Evolutionary conservation across 1,140 invertebrate genomes (phyloP).

Genomic region (Diorhabda elongata): DNA sequence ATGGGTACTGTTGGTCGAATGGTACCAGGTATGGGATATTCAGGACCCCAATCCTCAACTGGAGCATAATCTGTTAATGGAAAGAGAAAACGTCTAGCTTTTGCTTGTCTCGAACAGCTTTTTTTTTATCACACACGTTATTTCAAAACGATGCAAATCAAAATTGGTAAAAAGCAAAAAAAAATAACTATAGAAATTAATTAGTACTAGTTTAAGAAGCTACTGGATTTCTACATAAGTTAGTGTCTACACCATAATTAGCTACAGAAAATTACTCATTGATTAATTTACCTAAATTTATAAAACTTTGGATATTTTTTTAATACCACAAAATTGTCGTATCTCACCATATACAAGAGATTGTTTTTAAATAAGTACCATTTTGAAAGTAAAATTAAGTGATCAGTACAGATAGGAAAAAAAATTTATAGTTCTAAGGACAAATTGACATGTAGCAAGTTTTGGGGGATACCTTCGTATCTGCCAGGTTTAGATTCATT

Average conservation of each 20-base stretch:
- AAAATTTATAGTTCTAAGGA: too few species aligned
- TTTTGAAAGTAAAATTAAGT: too few species aligned
- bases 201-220: not conserved
- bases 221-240: too few species aligned
- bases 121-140: conserved; percentile 19
- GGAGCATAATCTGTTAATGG: conserved; percentile 45
- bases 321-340: not conserved
- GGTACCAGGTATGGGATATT: conserved; percentile 56
- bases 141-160: conserved; percentile 19
- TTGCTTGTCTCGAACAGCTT: conserved; percentile 9
- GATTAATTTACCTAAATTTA: not conserved
- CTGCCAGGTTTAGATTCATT: too few species aligned
- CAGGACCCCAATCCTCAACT: conserved; percentile 62
- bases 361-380: too few species aligned
- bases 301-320: not conserved
- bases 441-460: too few species aligned
- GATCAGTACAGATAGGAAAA: too few species aligned
- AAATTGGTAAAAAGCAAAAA: conserved; percentile 17
- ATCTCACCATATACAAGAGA: too few species aligned
- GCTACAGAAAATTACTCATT: too few species aligned
- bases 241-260: too few species aligned
- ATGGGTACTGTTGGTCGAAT: conserved; percentile 62
- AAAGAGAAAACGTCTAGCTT: conserved; percentile 32
- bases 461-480: too few species aligned
- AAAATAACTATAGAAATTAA: conserved; percentile 20